Evolutionary conservation across 1,140 invertebrate species (phyloP).

Genomic region (Bombus soroeensis): DNA sequence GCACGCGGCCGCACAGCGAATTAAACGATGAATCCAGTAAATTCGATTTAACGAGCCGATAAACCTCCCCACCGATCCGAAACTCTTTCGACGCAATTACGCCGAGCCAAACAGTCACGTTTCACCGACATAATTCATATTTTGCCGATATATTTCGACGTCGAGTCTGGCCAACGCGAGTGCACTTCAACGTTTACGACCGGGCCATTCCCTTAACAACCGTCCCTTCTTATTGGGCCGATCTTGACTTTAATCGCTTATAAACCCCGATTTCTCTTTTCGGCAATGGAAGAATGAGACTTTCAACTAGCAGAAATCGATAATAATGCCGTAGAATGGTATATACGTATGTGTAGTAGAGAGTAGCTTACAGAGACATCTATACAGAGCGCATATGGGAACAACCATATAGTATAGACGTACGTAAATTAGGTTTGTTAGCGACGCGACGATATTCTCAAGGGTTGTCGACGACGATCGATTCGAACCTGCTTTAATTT

Average conservation of each 20-base stretch:
- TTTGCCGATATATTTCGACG: conserved; percentile 15
- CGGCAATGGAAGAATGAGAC: too few species aligned
- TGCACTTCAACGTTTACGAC: conserved; percentile 38
- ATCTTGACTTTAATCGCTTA: not conserved
- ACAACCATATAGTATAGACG: too few species aligned
- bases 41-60: conserved; percentile 46
- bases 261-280: not conserved
- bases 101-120: conserved; percentile 5
- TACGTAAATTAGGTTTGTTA: too few species aligned
- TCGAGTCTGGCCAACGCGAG: too few species aligned
- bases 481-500: too few species aligned
- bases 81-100: conserved; percentile 30
- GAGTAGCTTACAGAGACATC: too few species aligned
- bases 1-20: not conserved
- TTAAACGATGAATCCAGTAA: conserved; percentile 40
- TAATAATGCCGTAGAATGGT: not conserved
- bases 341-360: too few species aligned
- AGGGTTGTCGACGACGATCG: too few species aligned
- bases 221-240: conserved; percentile 18
- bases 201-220: not conserved
- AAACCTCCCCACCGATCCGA: not conserved
- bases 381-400: too few species aligned
- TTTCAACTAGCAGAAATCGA: not conserved
- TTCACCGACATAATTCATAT: conserved; percentile 5
- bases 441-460: too few species aligned